Percentiles rank a stretch among this genome's conserved stretches.
phyloP scores from a whole-genome alignment of 2,888 invertebrate genomes.

The Plagodis dolabraria region DNA sequence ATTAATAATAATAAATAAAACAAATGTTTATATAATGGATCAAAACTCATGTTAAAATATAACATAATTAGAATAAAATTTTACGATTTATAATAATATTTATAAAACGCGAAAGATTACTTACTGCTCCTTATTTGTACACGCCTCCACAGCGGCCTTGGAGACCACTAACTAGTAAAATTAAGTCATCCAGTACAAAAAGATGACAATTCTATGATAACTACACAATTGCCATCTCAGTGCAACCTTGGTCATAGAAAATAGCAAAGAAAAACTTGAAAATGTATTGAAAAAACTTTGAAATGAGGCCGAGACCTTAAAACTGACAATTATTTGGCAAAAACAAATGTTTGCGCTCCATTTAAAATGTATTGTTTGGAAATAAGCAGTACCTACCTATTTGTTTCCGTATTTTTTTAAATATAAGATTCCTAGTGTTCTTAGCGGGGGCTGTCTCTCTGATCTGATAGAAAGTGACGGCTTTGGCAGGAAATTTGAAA shows the following conservation, averaged over 20 bases:
- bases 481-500: no score
- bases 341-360: constrained; percentile 49
- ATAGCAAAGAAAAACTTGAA: constrained; percentile 17
- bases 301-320: constrained; percentile 57
- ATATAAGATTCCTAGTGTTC: background rate
- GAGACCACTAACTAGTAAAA: constrained; percentile 24
- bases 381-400: background rate
- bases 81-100: no score
- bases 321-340: constrained; percentile 52
- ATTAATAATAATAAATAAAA: no score
- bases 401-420: constrained; percentile 12
- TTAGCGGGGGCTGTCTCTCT: background rate
- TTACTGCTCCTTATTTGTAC: constrained; percentile 1
- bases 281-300: constrained; percentile 48
- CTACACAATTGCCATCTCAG: constrained; percentile 20
- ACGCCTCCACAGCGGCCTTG: constrained; percentile 14
- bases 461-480: no score
- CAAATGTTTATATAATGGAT: no score
- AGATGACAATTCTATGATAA: constrained; percentile 20
- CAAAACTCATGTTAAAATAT: no score
- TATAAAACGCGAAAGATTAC: background rate
- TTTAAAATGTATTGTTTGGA: constrained; percentile 41
- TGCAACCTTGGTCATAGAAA: constrained; percentile 15
- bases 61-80: no score
- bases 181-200: constrained; percentile 23